Conservation (phyloP, 2,113 vertebrate species). For the Eurystomus gularis region DNA sequence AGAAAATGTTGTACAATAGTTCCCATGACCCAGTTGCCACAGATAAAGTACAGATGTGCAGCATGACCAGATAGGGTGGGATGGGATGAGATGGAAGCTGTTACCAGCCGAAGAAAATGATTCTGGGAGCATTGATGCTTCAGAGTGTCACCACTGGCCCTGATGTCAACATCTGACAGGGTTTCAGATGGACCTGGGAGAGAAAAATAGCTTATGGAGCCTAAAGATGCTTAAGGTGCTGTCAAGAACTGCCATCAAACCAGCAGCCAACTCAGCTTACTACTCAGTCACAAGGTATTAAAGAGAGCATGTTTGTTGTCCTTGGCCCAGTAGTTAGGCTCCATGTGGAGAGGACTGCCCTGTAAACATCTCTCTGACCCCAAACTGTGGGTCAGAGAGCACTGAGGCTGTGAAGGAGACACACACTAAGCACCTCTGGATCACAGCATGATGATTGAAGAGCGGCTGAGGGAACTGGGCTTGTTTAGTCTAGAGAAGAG, state of each 20-base stretch:
- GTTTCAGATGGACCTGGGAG: not conserved
- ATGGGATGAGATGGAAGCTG: not conserved
- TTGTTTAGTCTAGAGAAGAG: no score
- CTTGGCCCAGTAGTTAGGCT: not conserved
- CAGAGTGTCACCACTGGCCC: not conserved
- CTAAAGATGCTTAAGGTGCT: not conserved
- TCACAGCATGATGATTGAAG: no score
- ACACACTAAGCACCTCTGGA: not conserved
- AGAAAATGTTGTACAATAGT: not conserved
- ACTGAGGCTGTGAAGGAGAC: not conserved
- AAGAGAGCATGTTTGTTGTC: not conserved
- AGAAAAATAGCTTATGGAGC: not conserved
- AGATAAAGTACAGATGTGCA: not conserved
- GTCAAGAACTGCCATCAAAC: not conserved
- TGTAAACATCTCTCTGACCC: not conserved
- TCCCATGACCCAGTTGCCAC: not conserved
- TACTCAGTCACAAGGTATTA: not conserved
- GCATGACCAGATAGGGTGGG: not conserved
- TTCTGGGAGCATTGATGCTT: not conserved
- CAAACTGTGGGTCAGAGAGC: not conserved
- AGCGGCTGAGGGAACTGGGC: no score
- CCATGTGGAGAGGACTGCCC: not conserved
- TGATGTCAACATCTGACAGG: not conserved
- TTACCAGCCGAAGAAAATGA: not conserved
- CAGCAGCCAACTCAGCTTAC: not conserved